Percentiles rank a stretch among this genome's conserved stretches.
Conservation (phyloP, 2,113 vertebrate species). For the Neodon shergylaensis region DNA sequence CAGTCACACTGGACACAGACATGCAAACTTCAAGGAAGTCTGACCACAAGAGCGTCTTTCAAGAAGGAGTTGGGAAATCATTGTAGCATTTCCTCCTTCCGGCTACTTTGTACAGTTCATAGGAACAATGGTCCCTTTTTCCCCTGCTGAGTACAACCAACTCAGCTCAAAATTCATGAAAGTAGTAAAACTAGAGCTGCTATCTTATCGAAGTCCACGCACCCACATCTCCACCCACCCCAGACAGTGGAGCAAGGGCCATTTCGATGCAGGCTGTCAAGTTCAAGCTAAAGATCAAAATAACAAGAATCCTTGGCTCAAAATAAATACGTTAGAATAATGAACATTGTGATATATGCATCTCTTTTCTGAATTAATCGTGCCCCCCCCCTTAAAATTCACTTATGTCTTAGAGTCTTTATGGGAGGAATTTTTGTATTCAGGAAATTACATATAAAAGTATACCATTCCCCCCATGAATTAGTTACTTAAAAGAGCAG, state of each 20-base stretch:
- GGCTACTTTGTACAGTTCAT: background rate
- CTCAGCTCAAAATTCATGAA: conserved; percentile 19
- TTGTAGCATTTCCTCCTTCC: conserved; percentile 65
- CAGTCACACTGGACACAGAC: background rate
- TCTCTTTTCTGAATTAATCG: conserved; percentile 29
- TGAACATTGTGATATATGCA: background rate
- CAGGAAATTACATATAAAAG: conserved; percentile 8
- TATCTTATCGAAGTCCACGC: background rate
- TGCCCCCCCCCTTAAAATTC: background rate
- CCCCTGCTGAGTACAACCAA: background rate
- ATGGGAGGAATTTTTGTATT: background rate
- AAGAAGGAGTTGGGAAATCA: conserved; percentile 68
- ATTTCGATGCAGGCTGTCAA: background rate
- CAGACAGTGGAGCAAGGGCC: background rate
- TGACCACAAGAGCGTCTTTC: conserved; percentile 6
- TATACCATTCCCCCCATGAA: background rate
- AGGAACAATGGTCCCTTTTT: conserved; percentile 63
- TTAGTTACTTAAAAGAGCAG: background rate
- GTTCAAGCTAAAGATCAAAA: background rate
- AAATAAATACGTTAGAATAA: conserved; percentile 49
- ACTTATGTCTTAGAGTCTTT: background rate
- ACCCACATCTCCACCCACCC: background rate
- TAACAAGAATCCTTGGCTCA: conserved; percentile 49
- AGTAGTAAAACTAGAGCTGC: conserved; percentile 49
- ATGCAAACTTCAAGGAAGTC: background rate